A percentile compares a stretch with the other conserved stretches of the same genome.
Evolutionary conservation across 2,113 vertebrate species (phyloP).

Genomic region (Numida meleagris): DNA sequence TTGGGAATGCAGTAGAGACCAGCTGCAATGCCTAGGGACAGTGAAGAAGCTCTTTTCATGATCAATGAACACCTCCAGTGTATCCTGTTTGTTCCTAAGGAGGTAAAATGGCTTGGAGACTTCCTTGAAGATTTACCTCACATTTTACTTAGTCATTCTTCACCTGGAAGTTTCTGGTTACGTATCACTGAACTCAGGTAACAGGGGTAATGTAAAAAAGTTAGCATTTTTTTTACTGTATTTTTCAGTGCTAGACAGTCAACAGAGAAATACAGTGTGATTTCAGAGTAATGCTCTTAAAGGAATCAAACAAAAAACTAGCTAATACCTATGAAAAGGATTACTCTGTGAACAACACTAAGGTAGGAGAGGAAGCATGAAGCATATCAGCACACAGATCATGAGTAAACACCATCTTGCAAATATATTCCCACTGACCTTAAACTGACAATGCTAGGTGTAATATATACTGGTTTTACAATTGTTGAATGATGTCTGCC

Average conservation of each 20-base stretch:
- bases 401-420: neutral
- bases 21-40: neutral
- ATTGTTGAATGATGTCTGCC: neutral
- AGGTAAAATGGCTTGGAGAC: neutral
- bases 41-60: neutral
- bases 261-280: neutral
- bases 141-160: neutral
- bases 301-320: neutral
- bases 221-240: neutral
- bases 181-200: neutral
- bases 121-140: neutral
- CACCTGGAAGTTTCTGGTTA: neutral
- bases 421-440: neutral
- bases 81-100: neutral
- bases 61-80: neutral
- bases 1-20: neutral
- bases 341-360: neutral
- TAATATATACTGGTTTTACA: neutral
- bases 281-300: neutral
- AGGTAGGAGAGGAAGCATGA: neutral
- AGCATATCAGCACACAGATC: neutral
- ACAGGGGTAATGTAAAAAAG: neutral
- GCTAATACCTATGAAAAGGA: neutral
- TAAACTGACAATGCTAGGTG: neutral
- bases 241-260: neutral